Percentiles rank a stretch among this genome's conserved stretches.
These are phyloP conservation scores for Leucopsar rothschildi DNA, from an alignment of 2,113 vertebrate species.

Conservation along the genomic window DNA sequence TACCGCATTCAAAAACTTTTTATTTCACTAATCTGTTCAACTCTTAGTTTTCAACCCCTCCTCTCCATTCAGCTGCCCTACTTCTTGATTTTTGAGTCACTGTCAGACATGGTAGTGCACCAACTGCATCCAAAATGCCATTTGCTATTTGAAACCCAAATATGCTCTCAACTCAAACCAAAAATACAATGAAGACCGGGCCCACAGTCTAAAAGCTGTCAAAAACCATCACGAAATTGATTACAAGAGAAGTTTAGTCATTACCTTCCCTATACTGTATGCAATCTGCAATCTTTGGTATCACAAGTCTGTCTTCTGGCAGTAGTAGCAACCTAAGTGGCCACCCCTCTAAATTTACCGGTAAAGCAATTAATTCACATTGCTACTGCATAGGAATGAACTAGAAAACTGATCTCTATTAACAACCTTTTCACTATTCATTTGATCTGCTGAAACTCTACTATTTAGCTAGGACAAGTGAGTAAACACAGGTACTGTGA, in stretches of 20 bases:
- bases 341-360: neutral
- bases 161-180: neutral
- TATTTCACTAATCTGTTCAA: neutral
- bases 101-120: neutral
- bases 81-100: neutral
- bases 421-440: neutral
- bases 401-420: neutral
- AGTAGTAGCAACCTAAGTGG: neutral
- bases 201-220: neutral
- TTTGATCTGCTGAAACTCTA: neutral
- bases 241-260: fast-evolving
- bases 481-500: neutral
- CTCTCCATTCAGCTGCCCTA: neutral
- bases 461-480: neutral
- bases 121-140: neutral
- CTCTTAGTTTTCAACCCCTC: neutral
- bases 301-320: neutral
- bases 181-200: neutral
- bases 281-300: neutral
- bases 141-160: neutral
- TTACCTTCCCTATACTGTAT: neutral
- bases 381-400: neutral
- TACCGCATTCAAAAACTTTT: neutral
- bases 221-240: neutral
- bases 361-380: neutral